phyloP scores from a whole-genome alignment of 2,797 vertebrate genomes.

The Sphenodon punctatus region DNA sequence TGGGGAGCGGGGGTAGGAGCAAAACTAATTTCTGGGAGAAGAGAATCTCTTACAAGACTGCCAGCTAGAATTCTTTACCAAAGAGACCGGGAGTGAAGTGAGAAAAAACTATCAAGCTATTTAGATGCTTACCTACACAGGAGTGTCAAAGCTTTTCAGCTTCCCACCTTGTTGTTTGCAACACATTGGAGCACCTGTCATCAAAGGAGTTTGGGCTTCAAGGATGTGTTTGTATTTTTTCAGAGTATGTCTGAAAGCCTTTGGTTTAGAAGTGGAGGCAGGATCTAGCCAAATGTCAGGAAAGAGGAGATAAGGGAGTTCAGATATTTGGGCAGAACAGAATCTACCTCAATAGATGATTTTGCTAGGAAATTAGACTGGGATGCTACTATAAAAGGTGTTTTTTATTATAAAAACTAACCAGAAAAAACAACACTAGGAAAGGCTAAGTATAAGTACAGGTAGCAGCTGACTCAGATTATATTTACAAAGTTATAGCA shows the following conservation, averaged over 20 bases:
- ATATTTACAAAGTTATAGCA: neutral
- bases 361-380: neutral
- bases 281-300: neutral
- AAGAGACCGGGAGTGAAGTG: neutral
- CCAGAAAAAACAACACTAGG: neutral
- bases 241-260: neutral
- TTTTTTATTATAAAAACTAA: neutral
- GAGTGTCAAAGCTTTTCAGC: neutral
- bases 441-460: neutral
- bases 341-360: neutral
- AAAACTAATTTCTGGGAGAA: neutral
- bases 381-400: neutral
- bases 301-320: neutral
- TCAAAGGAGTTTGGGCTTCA: neutral
- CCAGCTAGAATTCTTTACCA: neutral
- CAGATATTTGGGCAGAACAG: neutral
- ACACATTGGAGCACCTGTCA: neutral
- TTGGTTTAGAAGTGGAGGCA: neutral
- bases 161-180: neutral
- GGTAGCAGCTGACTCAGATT: neutral
- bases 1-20: too few species aligned
- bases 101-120: neutral
- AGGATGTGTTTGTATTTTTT: neutral
- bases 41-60: neutral
- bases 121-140: neutral